These are phyloP conservation scores for Crenichthys baileyi DNA, from an alignment of 2,797 vertebrate species.

Conservation along the genomic window DNA sequence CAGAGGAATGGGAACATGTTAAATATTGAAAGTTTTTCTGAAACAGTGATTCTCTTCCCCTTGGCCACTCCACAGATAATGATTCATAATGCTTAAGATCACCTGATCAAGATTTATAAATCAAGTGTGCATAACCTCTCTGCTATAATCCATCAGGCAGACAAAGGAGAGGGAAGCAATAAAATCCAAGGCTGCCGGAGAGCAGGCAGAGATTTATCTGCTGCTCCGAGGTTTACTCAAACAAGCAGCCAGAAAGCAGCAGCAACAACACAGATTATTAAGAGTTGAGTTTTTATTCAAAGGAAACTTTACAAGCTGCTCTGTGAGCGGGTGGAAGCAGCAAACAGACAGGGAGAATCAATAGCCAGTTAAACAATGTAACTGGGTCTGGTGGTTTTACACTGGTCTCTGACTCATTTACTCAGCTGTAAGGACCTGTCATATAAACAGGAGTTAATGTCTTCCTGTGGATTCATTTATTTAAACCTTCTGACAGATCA, in stretches of 20 bases:
- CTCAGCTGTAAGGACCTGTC: background rate
- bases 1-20: conserved; percentile 40
- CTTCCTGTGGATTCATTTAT: background rate
- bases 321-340: conserved; percentile 8
- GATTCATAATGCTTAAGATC: conserved; percentile 67
- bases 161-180: conserved; percentile 69
- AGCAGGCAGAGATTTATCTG: conserved; percentile 69
- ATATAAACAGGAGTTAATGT: background rate
- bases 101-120: conserved; percentile 71
- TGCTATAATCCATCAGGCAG: conserved; percentile 68
- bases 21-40: conserved; percentile 51
- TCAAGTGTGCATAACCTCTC: conserved; percentile 69
- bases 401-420: conserved; percentile 1
- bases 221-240: conserved; percentile 59
- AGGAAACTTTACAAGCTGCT: conserved; percentile 42
- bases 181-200: conserved; percentile 64
- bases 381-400: background rate
- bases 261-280: conserved; percentile 33
- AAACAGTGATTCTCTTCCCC: conserved; percentile 34
- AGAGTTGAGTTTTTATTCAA: conserved; percentile 41
- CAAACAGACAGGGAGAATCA: conserved; percentile 36
- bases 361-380: conserved; percentile 13
- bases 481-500: background rate
- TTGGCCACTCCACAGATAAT: conserved; percentile 46
- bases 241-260: conserved; percentile 44